phyloP scores from a whole-genome alignment of 2,113 vertebrate genomes.

The Mesembrinibis cayennensis region DNA sequence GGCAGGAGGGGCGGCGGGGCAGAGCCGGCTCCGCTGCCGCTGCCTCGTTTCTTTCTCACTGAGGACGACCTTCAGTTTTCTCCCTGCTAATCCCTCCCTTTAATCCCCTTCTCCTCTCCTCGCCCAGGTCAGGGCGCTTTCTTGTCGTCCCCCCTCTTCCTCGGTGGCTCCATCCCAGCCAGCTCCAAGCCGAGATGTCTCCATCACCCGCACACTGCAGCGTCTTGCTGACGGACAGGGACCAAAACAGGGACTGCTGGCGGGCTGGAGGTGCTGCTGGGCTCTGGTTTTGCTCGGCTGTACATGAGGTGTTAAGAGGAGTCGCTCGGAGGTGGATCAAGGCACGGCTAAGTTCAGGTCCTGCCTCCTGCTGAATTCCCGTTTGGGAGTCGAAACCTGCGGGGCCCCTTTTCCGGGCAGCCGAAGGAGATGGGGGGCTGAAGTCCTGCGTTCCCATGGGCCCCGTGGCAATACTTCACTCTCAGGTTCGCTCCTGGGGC shows the following conservation, averaged over 20 bases:
- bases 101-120: neutral
- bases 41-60: slow-evolving; percentile 72
- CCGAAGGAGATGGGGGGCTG: accelerated
- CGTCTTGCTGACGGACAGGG: accelerated
- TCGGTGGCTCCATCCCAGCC: neutral
- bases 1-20: neutral
- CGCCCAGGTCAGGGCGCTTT: neutral
- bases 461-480: accelerated
- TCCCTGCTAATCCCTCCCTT: neutral
- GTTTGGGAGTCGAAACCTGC: accelerated
- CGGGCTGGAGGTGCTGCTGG: neutral
- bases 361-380: neutral
- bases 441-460: accelerated
- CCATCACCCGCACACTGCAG: accelerated
- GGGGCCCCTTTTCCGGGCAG: neutral
- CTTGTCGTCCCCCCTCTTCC: neutral
- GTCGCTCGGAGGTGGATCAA: accelerated
- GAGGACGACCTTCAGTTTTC: slow-evolving; percentile 63
- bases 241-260: neutral
- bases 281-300: neutral
- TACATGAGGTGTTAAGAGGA: neutral
- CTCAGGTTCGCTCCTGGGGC: neutral
- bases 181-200: neutral
- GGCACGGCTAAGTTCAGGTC: neutral
- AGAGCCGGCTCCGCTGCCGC: slow-evolving; percentile 60